Conservation (phyloP, 2,797 vertebrate species). For the Lindbergichthys nudifrons region DNA sequence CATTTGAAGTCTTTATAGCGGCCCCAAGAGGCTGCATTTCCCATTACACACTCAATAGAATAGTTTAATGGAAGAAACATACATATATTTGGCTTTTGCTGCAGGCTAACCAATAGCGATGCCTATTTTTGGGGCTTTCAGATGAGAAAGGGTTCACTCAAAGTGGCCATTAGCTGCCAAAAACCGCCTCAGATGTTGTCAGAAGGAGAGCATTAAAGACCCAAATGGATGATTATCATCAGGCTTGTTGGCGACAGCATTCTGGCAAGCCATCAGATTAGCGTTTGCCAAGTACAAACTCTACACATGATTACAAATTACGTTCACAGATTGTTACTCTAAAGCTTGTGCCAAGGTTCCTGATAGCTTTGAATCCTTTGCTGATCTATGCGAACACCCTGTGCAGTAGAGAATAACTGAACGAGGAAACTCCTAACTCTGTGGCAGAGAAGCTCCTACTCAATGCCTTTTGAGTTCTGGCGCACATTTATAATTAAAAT, state of each 20-base stretch:
- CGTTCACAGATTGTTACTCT: slow-evolving; percentile 21
- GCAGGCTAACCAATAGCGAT: not conserved
- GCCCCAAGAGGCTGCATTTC: not conserved
- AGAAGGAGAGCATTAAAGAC: not conserved
- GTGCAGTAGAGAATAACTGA: not conserved
- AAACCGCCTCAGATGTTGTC: not conserved
- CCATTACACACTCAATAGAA: not conserved
- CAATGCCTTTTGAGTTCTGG: no score
- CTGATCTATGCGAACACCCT: not conserved
- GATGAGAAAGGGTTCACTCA: not conserved
- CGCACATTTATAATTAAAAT: not conserved
- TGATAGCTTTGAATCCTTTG: slow-evolving; percentile 15
- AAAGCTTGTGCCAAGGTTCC: slow-evolving; percentile 19
- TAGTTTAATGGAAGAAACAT: not conserved
- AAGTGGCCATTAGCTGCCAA: not conserved
- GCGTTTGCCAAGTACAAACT: slow-evolving; percentile 28
- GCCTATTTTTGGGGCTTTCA: not conserved
- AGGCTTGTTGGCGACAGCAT: not conserved
- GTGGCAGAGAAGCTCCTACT: not conserved
- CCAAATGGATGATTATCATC: not conserved
- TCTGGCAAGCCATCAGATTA: not conserved
- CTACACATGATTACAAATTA: slow-evolving; percentile 28
- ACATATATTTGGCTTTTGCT: not conserved
- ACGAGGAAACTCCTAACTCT: not conserved
- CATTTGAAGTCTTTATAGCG: not conserved